Conservation (phyloP, 2,797 vertebrate genomes). For the Gymnocypris eckloni region DNA sequence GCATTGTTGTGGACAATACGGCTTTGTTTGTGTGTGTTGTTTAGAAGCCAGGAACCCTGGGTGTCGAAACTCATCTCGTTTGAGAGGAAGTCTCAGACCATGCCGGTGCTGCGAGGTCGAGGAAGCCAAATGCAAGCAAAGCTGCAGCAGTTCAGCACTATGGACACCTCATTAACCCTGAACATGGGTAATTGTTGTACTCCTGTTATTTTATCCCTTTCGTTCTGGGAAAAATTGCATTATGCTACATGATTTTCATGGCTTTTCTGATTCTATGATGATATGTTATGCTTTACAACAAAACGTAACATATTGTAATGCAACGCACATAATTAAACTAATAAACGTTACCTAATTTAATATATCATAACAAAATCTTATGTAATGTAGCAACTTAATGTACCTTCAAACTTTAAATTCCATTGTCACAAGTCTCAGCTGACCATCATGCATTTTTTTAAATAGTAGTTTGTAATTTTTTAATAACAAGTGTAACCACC, state of each 20-base stretch:
- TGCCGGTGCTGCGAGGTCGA: constrained; percentile 90
- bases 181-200: constrained; percentile 84
- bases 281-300: neutral
- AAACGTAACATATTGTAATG: neutral
- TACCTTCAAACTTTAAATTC: neutral
- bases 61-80: constrained; percentile 83
- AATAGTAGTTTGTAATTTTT: no score
- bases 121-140: constrained; percentile 86
- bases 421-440: neutral
- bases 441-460: neutral
- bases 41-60: constrained; percentile 81
- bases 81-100: constrained; percentile 93
- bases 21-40: constrained; percentile 10
- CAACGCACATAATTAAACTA: neutral
- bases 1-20: neutral
- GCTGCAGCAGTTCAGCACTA: constrained; percentile 89
- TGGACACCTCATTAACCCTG: constrained; percentile 93
- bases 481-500: no score
- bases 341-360: neutral
- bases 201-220: neutral
- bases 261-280: neutral
- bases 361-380: neutral
- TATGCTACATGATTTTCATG: neutral
- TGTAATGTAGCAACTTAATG: neutral
- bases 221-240: neutral